Base-by-base conservation (phyloP, 2,797 vertebrate species). In the Luscinia megarhynchos region DNA sequence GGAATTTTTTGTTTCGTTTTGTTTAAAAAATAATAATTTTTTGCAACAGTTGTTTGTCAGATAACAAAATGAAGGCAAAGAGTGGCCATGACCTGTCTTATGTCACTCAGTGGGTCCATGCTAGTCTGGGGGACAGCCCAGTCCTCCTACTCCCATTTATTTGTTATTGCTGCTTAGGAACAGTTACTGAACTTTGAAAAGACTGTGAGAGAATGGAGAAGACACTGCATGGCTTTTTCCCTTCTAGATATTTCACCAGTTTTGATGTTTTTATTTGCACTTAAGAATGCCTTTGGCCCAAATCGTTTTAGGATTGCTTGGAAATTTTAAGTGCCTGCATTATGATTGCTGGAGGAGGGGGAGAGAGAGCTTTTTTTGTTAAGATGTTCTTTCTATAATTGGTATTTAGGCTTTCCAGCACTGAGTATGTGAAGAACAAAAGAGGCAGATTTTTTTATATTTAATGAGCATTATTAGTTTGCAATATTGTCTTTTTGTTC, bases 401-500 rank as follows among this genome's bases (percentile, higher is more conserved):
- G 80, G 75, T 82, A 36, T 84, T 91, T 51, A 94, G 70, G 50
- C 73, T 92, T 91, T 95, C 64, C 34, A 81, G 8, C 5, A 8
- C 17, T 9, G 15, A 43, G n/a, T 63, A 72, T 32, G n/a, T 79
- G 27, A 86, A 92, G 61, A 63, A 64, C 79, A 96, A 91, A 90
- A 86, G 86, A 92, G 43, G 16, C 38, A 70, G 38, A 57, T 91
- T 91, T 94, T 78, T 78, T 96, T 85, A 36, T 32, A 69, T 83
- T 80, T 85, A 91, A 75, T 91, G 76, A 86, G 34, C 79, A 70
- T 83, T 94, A 90, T 80, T 87, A 53, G 53, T 83, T 75, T 12
- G 11, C 85, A 88, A 62, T 83, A 51, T 91, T 82, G 77, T 84
- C 67, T 91, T 97, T 87, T 87, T 63, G 68, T 89, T 77, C 62